Evolutionary conservation across 2,113 vertebrate species (phyloP).

Genomic region (Sorex araneus): DNA sequence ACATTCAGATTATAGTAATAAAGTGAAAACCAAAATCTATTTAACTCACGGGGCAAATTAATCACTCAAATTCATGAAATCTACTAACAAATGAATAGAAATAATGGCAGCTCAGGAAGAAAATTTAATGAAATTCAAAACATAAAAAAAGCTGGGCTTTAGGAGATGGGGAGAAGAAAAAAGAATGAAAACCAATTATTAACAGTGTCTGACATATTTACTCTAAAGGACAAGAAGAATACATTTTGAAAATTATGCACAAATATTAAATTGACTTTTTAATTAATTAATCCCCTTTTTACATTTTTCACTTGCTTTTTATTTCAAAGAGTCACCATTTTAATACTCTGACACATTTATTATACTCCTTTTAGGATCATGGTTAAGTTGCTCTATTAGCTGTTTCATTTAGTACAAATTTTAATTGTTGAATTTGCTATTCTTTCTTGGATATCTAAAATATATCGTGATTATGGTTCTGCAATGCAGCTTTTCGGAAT

Average conservation of each 20-base stretch:
- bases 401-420: neutral
- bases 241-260: neutral
- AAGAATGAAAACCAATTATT: neutral
- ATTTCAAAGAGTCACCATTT: neutral
- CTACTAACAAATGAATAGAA: neutral
- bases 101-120: no score
- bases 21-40: neutral
- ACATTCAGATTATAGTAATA: constrained; percentile 15
- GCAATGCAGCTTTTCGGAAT: neutral
- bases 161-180: neutral
- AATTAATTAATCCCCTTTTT: neutral
- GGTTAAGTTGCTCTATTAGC: neutral
- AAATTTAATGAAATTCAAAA: neutral
- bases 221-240: neutral
- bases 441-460: neutral
- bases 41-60: neutral
- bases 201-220: neutral
- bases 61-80: neutral
- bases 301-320: neutral
- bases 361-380: neutral
- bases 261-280: neutral
- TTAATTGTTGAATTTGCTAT: neutral
- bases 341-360: neutral
- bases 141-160: neutral
- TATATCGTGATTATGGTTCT: neutral